Base-by-base conservation (phyloP, 1,140 invertebrate genomes). In the Dendroctonus valens region DNA sequence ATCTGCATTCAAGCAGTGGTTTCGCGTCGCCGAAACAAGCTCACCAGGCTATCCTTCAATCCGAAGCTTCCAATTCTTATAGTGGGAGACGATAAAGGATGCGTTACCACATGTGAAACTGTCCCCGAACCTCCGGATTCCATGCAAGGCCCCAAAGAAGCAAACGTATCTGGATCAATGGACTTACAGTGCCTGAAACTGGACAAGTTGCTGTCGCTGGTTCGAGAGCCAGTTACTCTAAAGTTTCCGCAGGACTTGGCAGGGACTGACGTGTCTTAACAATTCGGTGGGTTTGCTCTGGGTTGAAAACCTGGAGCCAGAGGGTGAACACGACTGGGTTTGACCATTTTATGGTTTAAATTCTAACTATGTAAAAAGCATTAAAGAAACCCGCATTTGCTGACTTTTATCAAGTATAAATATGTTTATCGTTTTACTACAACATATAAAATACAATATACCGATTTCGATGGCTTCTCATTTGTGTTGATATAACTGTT, bases 21-120 rank as follows among this genome's bases (percentile, higher is more conserved):
- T 0, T 91, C 88, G 65, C 92, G 90, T 76, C 90, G 90, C 71
- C 89, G 86, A 66, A 91, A 90, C 67, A 92, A 90, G 76, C 80
- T 94, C n/a, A 95, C 94, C 0, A 83, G 91, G 68, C 79, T 97
- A 26, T 85, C 90, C 49, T 97, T 98, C 77, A 97, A 96, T 78
- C 81, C 86, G 41, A 85, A 85, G 64, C 80, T 94, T 59, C 93
- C 94, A 0, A 91, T 97, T 53, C 83, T 98, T 39, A 87, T 96
- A 40, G 91, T 95, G 37, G 94, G 94, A 0, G 94, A 97, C 79
- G 92, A 94, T 72, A 93, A 93, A 75, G 94, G 94, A 26, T 88
- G 86, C 41, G 85, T 92, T 37, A 89, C 86, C 50, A 89, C 91
- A 7, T 78, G n/a, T 96, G 38, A 97, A 97, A 81, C 77, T 97